Evolutionary conservation across 1,140 invertebrate genomes (phyloP).

Genomic region (Meteorus sp.): DNA sequence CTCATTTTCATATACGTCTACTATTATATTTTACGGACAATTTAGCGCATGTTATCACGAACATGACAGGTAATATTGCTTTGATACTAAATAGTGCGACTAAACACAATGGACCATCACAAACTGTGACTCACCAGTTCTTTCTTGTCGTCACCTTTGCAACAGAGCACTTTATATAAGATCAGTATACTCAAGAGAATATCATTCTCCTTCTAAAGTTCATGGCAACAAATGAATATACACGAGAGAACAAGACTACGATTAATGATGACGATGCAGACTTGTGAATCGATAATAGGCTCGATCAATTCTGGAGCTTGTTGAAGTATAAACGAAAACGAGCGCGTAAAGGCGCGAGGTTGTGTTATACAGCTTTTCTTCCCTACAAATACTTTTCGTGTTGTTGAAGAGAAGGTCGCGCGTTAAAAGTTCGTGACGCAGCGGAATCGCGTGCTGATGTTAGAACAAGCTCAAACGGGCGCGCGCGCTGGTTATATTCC

Average conservation of each 20-base stretch:
- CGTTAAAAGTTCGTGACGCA: constrained; percentile 11
- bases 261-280: constrained; percentile 18
- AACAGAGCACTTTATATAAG: too few species aligned
- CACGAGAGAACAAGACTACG: neutral
- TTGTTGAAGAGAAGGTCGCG: constrained; percentile 2
- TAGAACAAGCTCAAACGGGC: constrained; percentile 2
- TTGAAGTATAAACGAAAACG: neutral
- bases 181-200: neutral
- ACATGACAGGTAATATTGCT: too few species aligned
- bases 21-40: too few species aligned
- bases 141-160: neutral
- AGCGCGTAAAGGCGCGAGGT: neutral
- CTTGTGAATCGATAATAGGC: constrained; percentile 18
- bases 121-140: neutral
- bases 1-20: too few species aligned
- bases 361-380: too few species aligned
- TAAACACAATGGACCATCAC: neutral
- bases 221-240: too few species aligned
- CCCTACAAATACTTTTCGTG: too few species aligned
- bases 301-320: constrained; percentile 4
- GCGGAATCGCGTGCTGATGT: constrained; percentile 18
- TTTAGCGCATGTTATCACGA: too few species aligned
- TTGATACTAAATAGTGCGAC: too few species aligned
- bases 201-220: constrained; percentile 6
- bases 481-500: neutral